phyloP scores from a whole-genome alignment of 2,113 vertebrate genomes.

The Pterocles orientalis region DNA sequence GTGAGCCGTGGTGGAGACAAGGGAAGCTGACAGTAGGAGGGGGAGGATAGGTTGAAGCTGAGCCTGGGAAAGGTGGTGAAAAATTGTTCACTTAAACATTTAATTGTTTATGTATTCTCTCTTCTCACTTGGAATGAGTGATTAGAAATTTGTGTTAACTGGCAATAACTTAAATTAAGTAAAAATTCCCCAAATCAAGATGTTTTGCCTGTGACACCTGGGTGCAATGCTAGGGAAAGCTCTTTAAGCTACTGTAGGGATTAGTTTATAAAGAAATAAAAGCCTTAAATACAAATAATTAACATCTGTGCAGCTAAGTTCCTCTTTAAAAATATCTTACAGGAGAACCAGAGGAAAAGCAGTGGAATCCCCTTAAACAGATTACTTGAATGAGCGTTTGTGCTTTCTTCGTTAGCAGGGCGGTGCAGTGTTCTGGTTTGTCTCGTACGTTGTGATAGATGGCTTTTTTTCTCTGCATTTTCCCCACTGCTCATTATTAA shows the following conservation, averaged over 20 bases:
- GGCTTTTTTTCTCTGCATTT: not conserved
- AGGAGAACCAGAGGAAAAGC: conserved; percentile 58
- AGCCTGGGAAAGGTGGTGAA: not conserved
- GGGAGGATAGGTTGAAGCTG: not conserved
- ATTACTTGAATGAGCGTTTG: not conserved
- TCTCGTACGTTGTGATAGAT: not conserved
- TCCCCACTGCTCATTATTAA: not conserved
- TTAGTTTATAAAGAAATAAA: conserved; percentile 1
- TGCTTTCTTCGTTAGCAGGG: not conserved
- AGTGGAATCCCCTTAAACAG: not conserved
- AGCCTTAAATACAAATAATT: not conserved
- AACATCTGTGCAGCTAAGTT: not conserved
- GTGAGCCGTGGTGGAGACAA: not conserved
- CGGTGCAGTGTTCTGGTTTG: not conserved
- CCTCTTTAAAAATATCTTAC: conserved; percentile 3
- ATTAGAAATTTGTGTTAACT: not conserved
- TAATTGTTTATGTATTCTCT: not conserved
- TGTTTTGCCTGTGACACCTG: not conserved
- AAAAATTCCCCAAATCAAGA: not conserved
- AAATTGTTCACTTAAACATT: not conserved
- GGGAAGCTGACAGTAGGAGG: not conserved
- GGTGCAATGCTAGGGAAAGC: not conserved
- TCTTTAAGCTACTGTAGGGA: not conserved
- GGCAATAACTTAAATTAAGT: not conserved
- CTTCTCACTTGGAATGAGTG: not conserved